Evolutionary conservation across 2,888 invertebrate genomes (phyloP), one percentile per base, ranked within the genome.

Genomic region (Acholoe squamosa): DNA sequence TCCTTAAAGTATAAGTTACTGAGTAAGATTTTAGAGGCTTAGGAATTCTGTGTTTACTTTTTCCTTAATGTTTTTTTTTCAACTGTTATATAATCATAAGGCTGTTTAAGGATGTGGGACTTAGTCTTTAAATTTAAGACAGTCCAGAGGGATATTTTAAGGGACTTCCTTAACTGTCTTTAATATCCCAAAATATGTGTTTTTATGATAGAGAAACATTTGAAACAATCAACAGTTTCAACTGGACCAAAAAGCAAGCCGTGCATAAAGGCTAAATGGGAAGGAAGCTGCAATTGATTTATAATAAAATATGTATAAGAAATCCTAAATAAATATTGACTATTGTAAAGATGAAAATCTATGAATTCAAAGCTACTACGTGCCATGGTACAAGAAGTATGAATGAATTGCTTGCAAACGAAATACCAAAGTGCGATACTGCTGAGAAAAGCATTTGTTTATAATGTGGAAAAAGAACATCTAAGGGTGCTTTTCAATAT

Each of bases 71-170:
- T 43, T 43, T 43, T 10, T 43, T 3, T 43, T 43, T 43, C 10
- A 43, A 43, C 3, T 43, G 10, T 7, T 43, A 10, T 43, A 43
- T 43, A 43, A 10, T 43, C 3, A 7, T 43, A n/a, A n/a, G n/a
- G n/a, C 10, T 43, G 5, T 43, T 43, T 43, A 43, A 43, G 54
- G 5, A n/a, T 61, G 61, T 61, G 19, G 61, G 19, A n/a, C 61
- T 7, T 61, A 3, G 19, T 61, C n/a, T 61, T 54, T 12, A 61
- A 61, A 43, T 61, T 61, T 61, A 61, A 61, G 22, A 61, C 61
- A 61, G 61, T 61, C 61, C 61, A 61, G 61, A 61, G 61, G 61
- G 19, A 61, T 61, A 61, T 61, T 14, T 61, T 61, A 61, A 61
- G 61, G 61, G n/a, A 43, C 43, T 43, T 43, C 43, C 43, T 43